Base-by-base conservation (phyloP, 1,140 invertebrate species). In the Drosophila punjabiensis region DNA sequence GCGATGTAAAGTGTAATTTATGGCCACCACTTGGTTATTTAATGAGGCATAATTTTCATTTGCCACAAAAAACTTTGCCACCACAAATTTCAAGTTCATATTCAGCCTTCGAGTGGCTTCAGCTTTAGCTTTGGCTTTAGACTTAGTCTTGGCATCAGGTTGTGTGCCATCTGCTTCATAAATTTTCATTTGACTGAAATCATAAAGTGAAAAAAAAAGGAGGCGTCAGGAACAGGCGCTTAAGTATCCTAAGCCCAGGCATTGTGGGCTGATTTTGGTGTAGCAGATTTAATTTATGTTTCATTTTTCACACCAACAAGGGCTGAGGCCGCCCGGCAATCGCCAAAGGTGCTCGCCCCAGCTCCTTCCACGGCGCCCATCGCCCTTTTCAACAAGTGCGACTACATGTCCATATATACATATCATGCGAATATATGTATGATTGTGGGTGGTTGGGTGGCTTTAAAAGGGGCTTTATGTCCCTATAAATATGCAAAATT, bases 41-140 rank as follows among this genome's bases (percentile, higher is more conserved):
- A 88, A 88, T 88, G 86, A 85, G 78, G 55, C 85, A 89, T 88
- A 70, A 89, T 81, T 88, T 79, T 88, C 43, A 82, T 90, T 84
- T 79, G 63, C 64, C 82, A 76, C 67, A 78, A 79, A 84, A 81
- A 84, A 83, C 78, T 83, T 63, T 35, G 47, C 53, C 41, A 39
- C 68, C 60, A 63, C 68, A 70, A 73, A 73, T 64, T 67, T 80
- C 47, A 81, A 89, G 68, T 88, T 79, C 69, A 84, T 84, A 84
- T 71, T 76, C 16, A 76, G 48, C 16, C 33, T 74, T 35, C 76
- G 74, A 70, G 60, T 79, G 65, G 61, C 60, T 68, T 68, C 58
- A 52, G 48, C 14, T 14, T 74, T 41, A 5, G 65, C 73, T 75
- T 78, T 75, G 53, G 56, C 53, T 64, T 68, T 50, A 28, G 66